These are phyloP conservation scores for Mastigias papua DNA, from an alignment of 30 jellyfish, hydroid and myxozoan genomes.

Conservation along the genomic window DNA sequence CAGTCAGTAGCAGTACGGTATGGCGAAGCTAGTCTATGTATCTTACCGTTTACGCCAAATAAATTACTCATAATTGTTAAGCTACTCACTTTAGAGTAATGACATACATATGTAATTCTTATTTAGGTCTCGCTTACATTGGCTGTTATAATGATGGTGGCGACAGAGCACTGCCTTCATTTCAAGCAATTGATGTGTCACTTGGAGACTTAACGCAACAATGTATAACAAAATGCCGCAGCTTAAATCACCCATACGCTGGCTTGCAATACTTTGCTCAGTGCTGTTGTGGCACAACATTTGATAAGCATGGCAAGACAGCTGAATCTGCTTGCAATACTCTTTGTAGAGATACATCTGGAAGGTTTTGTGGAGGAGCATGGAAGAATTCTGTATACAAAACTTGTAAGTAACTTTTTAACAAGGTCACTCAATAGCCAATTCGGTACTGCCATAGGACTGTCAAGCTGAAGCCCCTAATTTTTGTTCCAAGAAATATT, in stretches of 20 bases:
- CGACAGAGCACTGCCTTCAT: not conserved
- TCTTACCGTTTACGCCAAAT: not conserved
- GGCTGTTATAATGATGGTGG: conserved; percentile 25
- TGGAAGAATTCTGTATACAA: conserved; percentile 47
- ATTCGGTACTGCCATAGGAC: no score
- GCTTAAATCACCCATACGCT: conserved; percentile 15
- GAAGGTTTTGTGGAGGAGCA: conserved; percentile 19
- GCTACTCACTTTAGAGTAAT: not conserved
- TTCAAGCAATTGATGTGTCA: not conserved
- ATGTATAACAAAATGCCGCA: not conserved
- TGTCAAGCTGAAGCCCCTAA: no score
- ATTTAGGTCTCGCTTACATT: not conserved
- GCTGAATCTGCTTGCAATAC: conserved; percentile 1
- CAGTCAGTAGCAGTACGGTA: not conserved
- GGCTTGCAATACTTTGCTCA: conserved; percentile 7
- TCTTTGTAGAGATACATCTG: not conserved
- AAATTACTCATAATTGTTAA: not conserved
- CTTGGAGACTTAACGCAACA: not conserved
- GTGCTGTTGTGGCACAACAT: conserved; percentile 24
- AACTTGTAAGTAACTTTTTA: conserved; percentile 10
- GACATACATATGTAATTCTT: not conserved
- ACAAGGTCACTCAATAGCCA: no score
- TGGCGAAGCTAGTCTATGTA: no score
- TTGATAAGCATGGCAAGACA: not conserved
- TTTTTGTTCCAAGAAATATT: no score